phyloP scores from a whole-genome alignment of 2,888 invertebrate genomes.

The Drosophila trichaetosa region DNA sequence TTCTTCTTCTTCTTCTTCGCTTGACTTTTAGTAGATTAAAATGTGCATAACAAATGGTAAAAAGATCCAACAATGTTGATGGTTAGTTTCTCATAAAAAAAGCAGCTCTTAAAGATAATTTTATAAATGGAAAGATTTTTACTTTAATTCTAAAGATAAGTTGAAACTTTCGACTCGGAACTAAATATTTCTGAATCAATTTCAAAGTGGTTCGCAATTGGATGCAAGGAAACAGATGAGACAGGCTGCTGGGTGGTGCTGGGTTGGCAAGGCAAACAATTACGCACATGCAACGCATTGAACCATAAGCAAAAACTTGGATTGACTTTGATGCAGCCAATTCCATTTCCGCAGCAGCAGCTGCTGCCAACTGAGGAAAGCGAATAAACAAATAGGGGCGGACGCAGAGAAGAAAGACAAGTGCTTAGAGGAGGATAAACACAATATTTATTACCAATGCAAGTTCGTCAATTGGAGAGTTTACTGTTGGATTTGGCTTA shows the following conservation, averaged over 20 bases:
- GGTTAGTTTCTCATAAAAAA: background rate
- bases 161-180: background rate
- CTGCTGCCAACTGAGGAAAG: slow-evolving; percentile 4
- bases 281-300: slow-evolving; percentile 60
- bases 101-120: background rate
- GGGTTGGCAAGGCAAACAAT: slow-evolving; percentile 43
- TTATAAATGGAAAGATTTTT: background rate
- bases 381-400: background rate
- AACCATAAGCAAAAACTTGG: slow-evolving; percentile 59
- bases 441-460: slow-evolving; percentile 54
- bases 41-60: slow-evolving; percentile 1
- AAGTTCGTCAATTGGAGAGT: slow-evolving; percentile 23
- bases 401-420: slow-evolving; percentile 30
- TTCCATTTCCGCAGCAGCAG: slow-evolving; percentile 53
- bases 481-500: background rate
- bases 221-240: slow-evolving; percentile 2
- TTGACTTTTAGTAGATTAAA: slow-evolving; percentile 8
- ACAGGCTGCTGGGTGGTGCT: background rate
- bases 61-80: background rate
- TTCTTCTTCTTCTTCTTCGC: background rate
- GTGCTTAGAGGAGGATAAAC: slow-evolving; percentile 31
- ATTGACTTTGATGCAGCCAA: slow-evolving; percentile 54
- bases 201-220: slow-evolving; percentile 36
- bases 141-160: background rate
- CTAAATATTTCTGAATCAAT: slow-evolving; percentile 44